Evolutionary conservation across 2,888 invertebrate species (phyloP).

Genomic region (Proisotoma minuta): DNA sequence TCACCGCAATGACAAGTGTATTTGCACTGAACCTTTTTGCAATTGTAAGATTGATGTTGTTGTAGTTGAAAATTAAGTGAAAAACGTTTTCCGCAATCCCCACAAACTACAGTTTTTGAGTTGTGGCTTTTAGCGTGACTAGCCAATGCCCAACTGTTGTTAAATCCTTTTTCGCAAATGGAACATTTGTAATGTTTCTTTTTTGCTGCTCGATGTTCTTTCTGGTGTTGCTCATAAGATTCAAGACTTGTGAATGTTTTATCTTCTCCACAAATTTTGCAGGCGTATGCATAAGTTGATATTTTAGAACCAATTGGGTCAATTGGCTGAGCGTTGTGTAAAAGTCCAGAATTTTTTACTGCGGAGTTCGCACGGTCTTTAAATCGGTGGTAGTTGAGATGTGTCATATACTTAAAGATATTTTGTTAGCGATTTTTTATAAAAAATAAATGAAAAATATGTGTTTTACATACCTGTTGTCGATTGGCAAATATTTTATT

Average conservation of each 20-base stretch:
- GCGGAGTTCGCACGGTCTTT: too few species aligned
- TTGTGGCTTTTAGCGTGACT: constrained; percentile 1
- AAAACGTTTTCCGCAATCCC: constrained; percentile 9
- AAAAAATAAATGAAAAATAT: too few species aligned
- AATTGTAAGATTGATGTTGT: neutral
- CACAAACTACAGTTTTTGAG: neutral
- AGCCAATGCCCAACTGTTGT: neutral
- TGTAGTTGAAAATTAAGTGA: neutral
- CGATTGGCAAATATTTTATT: constrained; percentile 1
- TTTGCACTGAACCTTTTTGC: constrained; percentile 8
- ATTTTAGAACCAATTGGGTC: too few species aligned
- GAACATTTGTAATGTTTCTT: constrained; percentile 8
- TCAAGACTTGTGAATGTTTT: neutral
- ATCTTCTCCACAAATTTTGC: neutral
- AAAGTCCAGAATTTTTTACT: too few species aligned
- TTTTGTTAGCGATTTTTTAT: too few species aligned
- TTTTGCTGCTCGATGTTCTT: neutral
- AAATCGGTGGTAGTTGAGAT: constrained; percentile 4
- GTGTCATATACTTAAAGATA: neutral
- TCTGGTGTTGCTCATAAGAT: neutral
- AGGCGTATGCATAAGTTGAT: neutral
- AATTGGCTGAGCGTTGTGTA: too few species aligned
- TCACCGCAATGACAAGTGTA: constrained; percentile 15
- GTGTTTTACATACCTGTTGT: too few species aligned
- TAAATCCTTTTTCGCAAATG: constrained; percentile 9